These are phyloP conservation scores for Ophion ellenae DNA, from an alignment of 2,888 invertebrate genomes.

Conservation along the genomic window DNA sequence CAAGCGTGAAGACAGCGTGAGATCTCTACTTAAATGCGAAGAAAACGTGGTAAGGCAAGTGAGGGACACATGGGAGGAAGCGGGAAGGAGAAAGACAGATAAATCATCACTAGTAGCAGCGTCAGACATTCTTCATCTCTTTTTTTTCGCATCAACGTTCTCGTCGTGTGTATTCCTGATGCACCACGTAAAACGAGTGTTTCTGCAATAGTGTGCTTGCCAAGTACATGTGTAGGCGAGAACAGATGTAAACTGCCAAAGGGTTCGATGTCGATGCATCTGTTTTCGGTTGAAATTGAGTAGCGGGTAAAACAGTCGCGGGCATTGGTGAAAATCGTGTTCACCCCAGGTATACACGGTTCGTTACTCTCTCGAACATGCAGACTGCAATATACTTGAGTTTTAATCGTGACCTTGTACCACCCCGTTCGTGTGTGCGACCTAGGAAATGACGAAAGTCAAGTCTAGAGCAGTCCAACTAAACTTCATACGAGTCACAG, in stretches of 20 bases:
- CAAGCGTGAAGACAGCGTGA: constrained; percentile 75
- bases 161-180: too few species aligned
- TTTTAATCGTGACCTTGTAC: not conserved
- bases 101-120: too few species aligned
- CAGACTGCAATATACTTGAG: not conserved
- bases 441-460: not conserved
- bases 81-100: too few species aligned
- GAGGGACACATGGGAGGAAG: too few species aligned
- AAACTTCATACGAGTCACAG: too few species aligned
- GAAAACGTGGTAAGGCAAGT: not conserved
- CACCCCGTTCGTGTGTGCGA: not conserved
- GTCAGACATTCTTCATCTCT: too few species aligned
- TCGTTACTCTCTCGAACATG: not conserved
- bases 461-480: not conserved
- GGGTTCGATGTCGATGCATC: not conserved
- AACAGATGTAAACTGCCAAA: not conserved
- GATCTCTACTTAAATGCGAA: constrained; percentile 25
- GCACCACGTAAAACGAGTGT: not conserved
- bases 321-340: not conserved
- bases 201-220: not conserved
- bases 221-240: not conserved
- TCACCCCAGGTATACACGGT: not conserved
- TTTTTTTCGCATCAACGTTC: too few species aligned
- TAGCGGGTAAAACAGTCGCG: not conserved
- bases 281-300: not conserved